Evolutionary conservation across 2,113 vertebrate genomes (phyloP).

Genomic region (Semicossyphus pulcher): DNA sequence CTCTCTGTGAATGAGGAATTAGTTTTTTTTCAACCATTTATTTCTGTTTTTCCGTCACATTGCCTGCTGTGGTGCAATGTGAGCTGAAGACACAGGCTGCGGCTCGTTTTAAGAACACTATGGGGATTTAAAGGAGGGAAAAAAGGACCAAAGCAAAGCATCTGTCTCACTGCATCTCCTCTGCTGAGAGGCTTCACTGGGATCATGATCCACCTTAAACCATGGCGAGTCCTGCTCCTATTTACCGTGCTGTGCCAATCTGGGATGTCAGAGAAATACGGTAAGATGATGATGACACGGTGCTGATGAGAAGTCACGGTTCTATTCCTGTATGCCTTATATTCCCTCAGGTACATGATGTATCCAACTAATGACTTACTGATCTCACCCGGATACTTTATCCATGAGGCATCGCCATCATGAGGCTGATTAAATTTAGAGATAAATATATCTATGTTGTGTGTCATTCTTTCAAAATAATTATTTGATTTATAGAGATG

Average conservation of each 20-base stretch:
- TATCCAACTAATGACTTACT: conserved; percentile 12
- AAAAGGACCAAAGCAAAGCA: conserved; percentile 5
- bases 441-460: not conserved
- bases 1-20: conserved; percentile 27
- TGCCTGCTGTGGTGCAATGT: conserved; percentile 11
- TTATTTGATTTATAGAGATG: not conserved
- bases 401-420: not conserved
- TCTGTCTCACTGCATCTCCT: conserved; percentile 37
- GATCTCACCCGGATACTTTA: conserved; percentile 14
- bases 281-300: conserved; percentile 59
- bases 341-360: conserved; percentile 6
- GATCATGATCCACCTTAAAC: conserved; percentile 72
- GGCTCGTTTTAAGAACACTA: conserved; percentile 31
- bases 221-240: conserved; percentile 74
- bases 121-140: conserved; percentile 58
- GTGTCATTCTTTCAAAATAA: not conserved
- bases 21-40: conserved; percentile 1
- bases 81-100: conserved; percentile 37
- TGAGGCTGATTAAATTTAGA: not conserved
- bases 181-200: conserved; percentile 36
- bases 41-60: conserved; percentile 17
- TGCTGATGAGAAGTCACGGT: not conserved
- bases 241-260: conserved; percentile 58
- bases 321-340: not conserved
- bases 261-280: conserved; percentile 74